Evolutionary conservation across 2,797 vertebrate species (phyloP).

Genomic region (Myiothlypis coronata): DNA sequence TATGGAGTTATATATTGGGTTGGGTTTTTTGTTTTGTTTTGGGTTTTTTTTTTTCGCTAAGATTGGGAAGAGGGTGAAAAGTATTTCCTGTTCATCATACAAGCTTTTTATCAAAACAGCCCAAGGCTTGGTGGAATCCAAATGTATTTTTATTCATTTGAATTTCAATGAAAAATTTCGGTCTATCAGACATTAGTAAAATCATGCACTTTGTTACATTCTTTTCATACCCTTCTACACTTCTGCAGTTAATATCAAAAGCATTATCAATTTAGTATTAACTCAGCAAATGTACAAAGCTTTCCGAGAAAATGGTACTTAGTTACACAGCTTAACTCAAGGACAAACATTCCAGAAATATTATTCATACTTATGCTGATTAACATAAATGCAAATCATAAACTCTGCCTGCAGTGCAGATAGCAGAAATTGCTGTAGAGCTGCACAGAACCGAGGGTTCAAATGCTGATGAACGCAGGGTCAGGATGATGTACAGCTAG

Average conservation of each 20-base stretch:
- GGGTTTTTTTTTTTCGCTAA: not conserved
- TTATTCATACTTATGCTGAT: slow-evolving; percentile 56
- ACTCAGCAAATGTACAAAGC: slow-evolving; percentile 41
- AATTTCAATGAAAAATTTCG: slow-evolving; percentile 34
- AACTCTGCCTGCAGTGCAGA: slow-evolving; percentile 7
- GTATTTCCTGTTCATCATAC: not conserved
- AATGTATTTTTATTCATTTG: slow-evolving; percentile 31
- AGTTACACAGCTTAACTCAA: slow-evolving; percentile 43
- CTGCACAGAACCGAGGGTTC: not conserved
- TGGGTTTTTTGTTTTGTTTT: too few species aligned
- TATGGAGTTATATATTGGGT: not conserved
- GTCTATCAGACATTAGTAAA: not conserved
- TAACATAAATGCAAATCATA: slow-evolving; percentile 64
- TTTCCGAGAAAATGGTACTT: not conserved
- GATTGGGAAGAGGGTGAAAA: not conserved
- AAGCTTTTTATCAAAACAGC: not conserved
- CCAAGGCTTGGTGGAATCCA: not conserved
- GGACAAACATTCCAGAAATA: slow-evolving; percentile 58
- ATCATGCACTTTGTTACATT: slow-evolving; percentile 14
- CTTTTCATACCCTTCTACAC: slow-evolving; percentile 29
- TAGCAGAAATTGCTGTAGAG: not conserved
- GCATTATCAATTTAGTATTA: slow-evolving; percentile 37
- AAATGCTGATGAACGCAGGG: not conserved
- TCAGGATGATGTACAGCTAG: not conserved
- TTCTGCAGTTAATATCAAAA: slow-evolving; percentile 22